A percentile compares a stretch with the other conserved stretches of the same genome.
Evolutionary conservation across 2,888 invertebrate species (phyloP).

Genomic region (Synergus itoensis): DNA sequence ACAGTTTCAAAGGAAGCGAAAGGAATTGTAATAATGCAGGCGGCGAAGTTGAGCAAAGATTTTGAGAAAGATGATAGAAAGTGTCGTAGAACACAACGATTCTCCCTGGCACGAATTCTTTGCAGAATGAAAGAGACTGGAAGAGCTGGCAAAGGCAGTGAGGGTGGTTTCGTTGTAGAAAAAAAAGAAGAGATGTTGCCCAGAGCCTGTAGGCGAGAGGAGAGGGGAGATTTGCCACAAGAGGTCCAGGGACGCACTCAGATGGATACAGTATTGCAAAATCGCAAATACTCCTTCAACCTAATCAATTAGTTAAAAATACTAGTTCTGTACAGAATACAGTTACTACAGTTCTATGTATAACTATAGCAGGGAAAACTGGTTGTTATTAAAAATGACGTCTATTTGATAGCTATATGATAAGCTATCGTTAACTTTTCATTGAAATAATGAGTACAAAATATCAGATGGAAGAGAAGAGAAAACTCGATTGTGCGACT

Average conservation of each 20-base stretch:
- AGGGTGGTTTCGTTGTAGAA: slow-evolving; percentile 26
- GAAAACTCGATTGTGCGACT: slow-evolving; percentile 48
- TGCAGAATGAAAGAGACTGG: slow-evolving; percentile 20
- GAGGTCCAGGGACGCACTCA: slow-evolving; percentile 50
- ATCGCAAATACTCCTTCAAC: background rate
- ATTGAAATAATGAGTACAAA: slow-evolving; percentile 27
- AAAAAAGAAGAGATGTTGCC: slow-evolving; percentile 41
- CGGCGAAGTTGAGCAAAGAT: background rate
- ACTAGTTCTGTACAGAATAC: background rate
- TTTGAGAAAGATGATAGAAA: slow-evolving; percentile 52
- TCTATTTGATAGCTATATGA: background rate
- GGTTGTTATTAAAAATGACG: background rate
- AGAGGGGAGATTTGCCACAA: slow-evolving; percentile 48
- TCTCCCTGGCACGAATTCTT: slow-evolving; percentile 50
- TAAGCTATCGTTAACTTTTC: background rate
- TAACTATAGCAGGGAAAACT: background rate
- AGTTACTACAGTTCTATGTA: no score
- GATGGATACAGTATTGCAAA: slow-evolving; percentile 10
- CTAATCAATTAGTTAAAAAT: background rate
- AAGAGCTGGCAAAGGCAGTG: background rate
- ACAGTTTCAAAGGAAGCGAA: background rate
- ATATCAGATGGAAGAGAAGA: slow-evolving; percentile 18
- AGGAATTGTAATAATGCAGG: background rate
- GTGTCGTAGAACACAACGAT: slow-evolving; percentile 49
- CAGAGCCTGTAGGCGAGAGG: slow-evolving; percentile 23